Evolutionary conservation across 2,797 vertebrate genomes (phyloP).

Genomic region (Furcifer pardalis): DNA sequence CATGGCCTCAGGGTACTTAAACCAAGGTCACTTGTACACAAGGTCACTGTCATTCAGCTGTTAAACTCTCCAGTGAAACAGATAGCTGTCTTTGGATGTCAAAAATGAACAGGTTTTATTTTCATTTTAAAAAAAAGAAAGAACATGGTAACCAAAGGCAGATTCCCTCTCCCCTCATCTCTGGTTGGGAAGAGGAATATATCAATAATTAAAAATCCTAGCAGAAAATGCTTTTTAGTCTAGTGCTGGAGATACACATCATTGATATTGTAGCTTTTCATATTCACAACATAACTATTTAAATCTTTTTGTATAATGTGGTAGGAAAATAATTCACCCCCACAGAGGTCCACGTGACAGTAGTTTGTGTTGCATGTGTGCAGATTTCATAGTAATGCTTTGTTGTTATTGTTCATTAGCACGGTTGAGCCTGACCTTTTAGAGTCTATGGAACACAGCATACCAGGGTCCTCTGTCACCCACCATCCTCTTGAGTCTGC

Average conservation of each 20-base stretch:
- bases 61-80: background rate
- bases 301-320: background rate
- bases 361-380: background rate
- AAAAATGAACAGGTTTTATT: conserved; percentile 23
- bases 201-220: conserved; percentile 1
- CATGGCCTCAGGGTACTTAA: conserved; percentile 37
- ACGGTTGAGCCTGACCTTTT: too few relatives aligned
- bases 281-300: background rate
- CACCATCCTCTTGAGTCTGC: too few relatives aligned
- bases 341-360: background rate
- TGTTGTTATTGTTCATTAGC: too few relatives aligned
- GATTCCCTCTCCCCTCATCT: background rate
- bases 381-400: too few relatives aligned
- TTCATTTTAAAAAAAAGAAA: conserved; percentile 17
- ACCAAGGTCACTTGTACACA: conserved; percentile 24
- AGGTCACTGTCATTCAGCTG: conserved; percentile 31
- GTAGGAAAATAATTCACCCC: background rate
- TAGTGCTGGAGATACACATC: background rate
- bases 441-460: too few relatives aligned
- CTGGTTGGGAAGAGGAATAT: background rate
- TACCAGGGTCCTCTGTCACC: too few relatives aligned
- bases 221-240: background rate
- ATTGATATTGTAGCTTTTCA: background rate
- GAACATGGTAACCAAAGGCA: conserved; percentile 5
- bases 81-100: conserved; percentile 8